These are phyloP conservation scores for Aldabrachelys gigantea DNA, from an alignment of 2,113 vertebrate species.

Conservation along the genomic window DNA sequence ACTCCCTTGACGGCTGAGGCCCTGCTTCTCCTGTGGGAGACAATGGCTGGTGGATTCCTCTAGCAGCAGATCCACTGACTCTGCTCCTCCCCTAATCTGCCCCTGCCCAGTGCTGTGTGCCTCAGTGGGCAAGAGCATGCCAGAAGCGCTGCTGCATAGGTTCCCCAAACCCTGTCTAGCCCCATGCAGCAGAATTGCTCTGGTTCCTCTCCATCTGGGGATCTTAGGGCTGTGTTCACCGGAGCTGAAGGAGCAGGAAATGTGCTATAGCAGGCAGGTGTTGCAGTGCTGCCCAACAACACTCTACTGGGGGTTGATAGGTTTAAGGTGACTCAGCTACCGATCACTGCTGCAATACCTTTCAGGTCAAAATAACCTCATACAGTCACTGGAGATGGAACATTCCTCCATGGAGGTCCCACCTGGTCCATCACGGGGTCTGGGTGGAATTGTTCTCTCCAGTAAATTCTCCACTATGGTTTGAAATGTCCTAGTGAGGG, in stretches of 20 bases:
- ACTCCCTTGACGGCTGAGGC: background rate
- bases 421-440: background rate
- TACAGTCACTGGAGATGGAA: background rate
- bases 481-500: background rate
- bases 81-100: background rate
- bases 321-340: fast-evolving
- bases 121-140: background rate
- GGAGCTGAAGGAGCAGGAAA: fast-evolving
- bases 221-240: background rate
- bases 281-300: fast-evolving
- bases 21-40: background rate
- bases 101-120: background rate
- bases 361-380: background rate
- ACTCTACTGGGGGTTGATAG: fast-evolving
- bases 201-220: background rate
- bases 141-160: background rate
- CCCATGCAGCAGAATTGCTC: background rate
- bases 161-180: background rate
- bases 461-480: background rate
- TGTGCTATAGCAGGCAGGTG: background rate
- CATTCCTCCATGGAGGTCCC: background rate
- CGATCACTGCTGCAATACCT: background rate
- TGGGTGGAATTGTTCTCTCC: background rate
- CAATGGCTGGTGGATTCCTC: background rate
- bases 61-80: background rate